A percentile compares a stretch with the other conserved stretches of the same genome.
Conservation (phyloP, 1,140 invertebrate species). For the Philotrypesis tridentata region DNA sequence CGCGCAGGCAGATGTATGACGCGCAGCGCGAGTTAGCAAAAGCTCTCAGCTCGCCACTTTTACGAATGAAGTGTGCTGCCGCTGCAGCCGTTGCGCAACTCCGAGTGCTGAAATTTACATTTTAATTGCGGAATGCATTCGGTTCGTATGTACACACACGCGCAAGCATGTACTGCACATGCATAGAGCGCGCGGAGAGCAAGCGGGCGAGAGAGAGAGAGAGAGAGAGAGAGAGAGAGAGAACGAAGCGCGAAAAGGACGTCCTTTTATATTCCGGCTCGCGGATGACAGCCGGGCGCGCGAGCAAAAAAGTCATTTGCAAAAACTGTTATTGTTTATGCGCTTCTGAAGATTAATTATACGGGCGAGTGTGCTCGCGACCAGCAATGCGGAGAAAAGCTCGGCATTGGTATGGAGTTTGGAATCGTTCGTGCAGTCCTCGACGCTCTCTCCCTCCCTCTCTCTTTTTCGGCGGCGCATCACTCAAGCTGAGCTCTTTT, state of each 20-base stretch:
- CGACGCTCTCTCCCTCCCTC: neutral
- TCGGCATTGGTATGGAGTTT: neutral
- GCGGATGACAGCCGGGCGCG: neutral
- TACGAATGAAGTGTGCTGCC: constrained; percentile 37
- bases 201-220: neutral
- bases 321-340: constrained; percentile 8
- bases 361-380: neutral
- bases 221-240: neutral
- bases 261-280: neutral
- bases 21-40: constrained; percentile 24
- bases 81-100: neutral
- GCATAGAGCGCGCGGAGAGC: too few relatives aligned
- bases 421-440: neutral
- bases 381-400: neutral
- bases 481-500: neutral
- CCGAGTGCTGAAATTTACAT: constrained; percentile 42
- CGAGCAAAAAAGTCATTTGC: neutral
- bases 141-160: neutral
- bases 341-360: constrained; percentile 30
- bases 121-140: constrained; percentile 47
- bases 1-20: neutral
- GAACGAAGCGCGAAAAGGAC: neutral
- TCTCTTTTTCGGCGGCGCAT: neutral
- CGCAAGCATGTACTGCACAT: neutral
- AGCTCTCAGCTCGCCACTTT: constrained; percentile 42